A percentile compares a stretch with the other conserved stretches of the same genome.
Evolutionary conservation across 2,888 invertebrate species (phyloP).

Genomic region (Sphaeridia pumilis): DNA sequence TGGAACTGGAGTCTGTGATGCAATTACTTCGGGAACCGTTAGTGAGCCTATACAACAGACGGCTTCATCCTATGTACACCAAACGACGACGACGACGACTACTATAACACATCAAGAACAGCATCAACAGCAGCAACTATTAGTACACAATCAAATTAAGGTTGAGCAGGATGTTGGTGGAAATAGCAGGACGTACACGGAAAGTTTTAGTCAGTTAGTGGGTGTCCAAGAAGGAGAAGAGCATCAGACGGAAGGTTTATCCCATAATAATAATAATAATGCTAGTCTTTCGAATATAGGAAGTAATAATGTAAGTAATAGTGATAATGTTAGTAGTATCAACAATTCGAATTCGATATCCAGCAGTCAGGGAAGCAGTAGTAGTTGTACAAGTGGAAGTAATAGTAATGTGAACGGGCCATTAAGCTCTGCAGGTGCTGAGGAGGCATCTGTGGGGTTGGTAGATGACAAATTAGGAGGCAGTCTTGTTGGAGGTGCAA

Average conservation of each 20-base stretch:
- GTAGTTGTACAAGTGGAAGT: background rate
- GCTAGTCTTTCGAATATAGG: conserved; percentile 15
- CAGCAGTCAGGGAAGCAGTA: background rate
- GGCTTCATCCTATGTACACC: conserved; percentile 19
- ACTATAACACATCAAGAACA: background rate
- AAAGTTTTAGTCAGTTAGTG: conserved; percentile 17
- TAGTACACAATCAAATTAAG: background rate
- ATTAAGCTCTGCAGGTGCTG: background rate
- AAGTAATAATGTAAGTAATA: conserved; percentile 11
- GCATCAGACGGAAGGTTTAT: conserved; percentile 12
- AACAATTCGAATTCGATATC: too few species aligned
- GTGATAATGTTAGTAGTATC: background rate
- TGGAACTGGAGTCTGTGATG: conserved; percentile 33
- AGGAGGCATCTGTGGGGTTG: background rate
- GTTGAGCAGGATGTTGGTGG: background rate
- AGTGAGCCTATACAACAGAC: too few species aligned
- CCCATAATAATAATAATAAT: too few species aligned
- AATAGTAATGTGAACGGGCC: background rate
- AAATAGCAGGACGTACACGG: conserved; percentile 7
- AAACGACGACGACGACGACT: background rate
- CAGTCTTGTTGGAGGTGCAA: background rate
- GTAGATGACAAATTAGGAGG: background rate
- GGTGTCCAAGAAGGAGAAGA: conserved; percentile 7
- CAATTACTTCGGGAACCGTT: conserved; percentile 16
- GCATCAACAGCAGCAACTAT: background rate